phyloP scores from a whole-genome alignment of 2,797 vertebrate species.

The Pantherophis vulpinus region DNA sequence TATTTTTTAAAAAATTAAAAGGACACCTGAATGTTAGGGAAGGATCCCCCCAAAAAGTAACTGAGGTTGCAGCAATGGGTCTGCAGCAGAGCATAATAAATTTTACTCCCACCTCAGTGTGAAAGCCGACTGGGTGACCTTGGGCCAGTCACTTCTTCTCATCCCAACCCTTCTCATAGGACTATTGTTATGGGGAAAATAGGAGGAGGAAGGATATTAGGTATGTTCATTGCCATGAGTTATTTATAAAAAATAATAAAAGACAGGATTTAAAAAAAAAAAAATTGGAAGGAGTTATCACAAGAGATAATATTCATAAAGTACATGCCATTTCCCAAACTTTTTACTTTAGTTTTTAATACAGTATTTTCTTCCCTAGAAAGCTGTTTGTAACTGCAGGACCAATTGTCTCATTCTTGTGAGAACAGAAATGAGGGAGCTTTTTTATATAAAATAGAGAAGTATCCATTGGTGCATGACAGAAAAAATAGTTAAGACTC shows the following conservation, averaged over 20 bases:
- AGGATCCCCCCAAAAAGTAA: background rate
- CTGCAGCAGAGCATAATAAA: background rate
- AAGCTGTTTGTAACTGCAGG: conserved; percentile 35
- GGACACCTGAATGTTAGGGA: background rate
- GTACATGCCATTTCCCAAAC: conserved; percentile 3
- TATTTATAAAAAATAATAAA: background rate
- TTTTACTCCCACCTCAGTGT: background rate
- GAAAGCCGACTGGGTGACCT: background rate
- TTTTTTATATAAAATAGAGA: conserved; percentile 1
- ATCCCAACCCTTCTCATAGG: background rate
- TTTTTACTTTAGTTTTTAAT: conserved; percentile 32
- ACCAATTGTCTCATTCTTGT: conserved; percentile 34
- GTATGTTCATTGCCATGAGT: background rate
- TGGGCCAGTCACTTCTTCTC: background rate
- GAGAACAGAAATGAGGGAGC: conserved; percentile 30
- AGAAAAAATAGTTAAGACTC: conserved; percentile 34
- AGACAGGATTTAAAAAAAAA: background rate
- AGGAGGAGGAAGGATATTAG: background rate
- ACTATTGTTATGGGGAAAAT: background rate
- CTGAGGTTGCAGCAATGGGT: background rate
- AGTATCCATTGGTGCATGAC: background rate
- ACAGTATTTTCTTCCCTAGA: conserved; percentile 25
- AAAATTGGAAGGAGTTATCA: background rate
- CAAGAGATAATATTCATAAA: background rate
- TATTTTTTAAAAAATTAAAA: background rate